Evolutionary conservation across 2,113 vertebrate species (phyloP).

Genomic region (Calidris pygmaea): DNA sequence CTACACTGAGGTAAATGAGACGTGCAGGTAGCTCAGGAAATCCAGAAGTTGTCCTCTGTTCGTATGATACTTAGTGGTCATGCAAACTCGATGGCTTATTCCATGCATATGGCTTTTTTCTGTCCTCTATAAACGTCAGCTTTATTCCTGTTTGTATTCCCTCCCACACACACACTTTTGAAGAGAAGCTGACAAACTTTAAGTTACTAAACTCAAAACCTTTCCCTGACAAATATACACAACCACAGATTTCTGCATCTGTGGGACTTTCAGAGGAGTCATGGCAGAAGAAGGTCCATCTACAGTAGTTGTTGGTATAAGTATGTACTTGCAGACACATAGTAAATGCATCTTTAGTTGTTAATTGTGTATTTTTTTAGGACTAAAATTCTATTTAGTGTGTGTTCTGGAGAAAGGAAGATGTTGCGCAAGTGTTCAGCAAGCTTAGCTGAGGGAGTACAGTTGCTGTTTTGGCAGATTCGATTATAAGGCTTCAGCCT

Average conservation of each 20-base stretch:
- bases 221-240: background rate
- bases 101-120: background rate
- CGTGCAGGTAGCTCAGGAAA: background rate
- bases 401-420: background rate
- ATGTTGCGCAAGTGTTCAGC: background rate
- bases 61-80: background rate
- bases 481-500: background rate
- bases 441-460: background rate
- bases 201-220: background rate
- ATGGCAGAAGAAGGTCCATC: background rate
- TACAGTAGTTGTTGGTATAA: background rate
- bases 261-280: background rate
- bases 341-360: background rate
- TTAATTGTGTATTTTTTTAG: background rate
- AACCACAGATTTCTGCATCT: background rate
- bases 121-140: background rate
- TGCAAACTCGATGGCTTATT: background rate
- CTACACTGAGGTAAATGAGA: background rate
- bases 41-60: background rate
- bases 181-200: background rate
- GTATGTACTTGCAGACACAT: background rate
- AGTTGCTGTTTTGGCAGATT: constrained; percentile 14
- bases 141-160: background rate
- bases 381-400: background rate
- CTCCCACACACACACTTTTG: background rate